Percentiles rank a stretch among this genome's conserved stretches.
Conservation (phyloP, 2,888 invertebrate species). For the Operophtera brumata region DNA sequence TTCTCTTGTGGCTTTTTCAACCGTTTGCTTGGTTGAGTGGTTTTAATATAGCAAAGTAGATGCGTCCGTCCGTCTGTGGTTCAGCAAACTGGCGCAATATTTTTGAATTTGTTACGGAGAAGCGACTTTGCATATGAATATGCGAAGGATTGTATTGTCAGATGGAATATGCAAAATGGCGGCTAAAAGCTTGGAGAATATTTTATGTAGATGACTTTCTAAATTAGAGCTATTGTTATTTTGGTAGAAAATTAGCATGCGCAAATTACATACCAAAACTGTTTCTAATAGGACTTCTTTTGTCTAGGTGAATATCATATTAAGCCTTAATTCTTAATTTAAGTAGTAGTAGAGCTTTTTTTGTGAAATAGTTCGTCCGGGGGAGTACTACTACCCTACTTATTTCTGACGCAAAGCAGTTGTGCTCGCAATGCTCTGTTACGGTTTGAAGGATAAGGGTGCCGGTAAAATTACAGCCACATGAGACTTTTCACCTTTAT, state of each 20-base stretch:
- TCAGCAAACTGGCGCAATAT: conserved; percentile 37
- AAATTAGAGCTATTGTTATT: background rate
- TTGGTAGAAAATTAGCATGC: background rate
- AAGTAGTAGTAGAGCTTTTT: too few species aligned
- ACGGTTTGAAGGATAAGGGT: too few species aligned
- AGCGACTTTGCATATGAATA: conserved; percentile 42
- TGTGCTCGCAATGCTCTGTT: too few species aligned
- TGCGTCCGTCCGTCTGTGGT: conserved; percentile 31
- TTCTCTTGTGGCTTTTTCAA: conserved; percentile 32
- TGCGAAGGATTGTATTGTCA: conserved; percentile 30
- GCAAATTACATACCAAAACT: background rate
- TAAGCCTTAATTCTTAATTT: too few species aligned
- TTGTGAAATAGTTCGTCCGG: too few species aligned
- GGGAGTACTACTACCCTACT: too few species aligned
- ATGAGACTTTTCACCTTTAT: too few species aligned
- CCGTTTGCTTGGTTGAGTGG: conserved; percentile 43
- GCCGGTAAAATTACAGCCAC: too few species aligned
- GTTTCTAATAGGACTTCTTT: too few species aligned
- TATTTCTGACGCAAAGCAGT: too few species aligned
- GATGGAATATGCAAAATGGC: conserved; percentile 27
- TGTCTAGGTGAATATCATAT: too few species aligned
- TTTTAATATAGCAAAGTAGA: conserved; percentile 58
- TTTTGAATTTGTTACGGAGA: conserved; percentile 46
- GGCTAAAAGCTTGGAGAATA: conserved; percentile 10
- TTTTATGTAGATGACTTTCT: conserved; percentile 4